phyloP scores from a whole-genome alignment of 2,797 vertebrate species.

The Sardinella longiceps region DNA sequence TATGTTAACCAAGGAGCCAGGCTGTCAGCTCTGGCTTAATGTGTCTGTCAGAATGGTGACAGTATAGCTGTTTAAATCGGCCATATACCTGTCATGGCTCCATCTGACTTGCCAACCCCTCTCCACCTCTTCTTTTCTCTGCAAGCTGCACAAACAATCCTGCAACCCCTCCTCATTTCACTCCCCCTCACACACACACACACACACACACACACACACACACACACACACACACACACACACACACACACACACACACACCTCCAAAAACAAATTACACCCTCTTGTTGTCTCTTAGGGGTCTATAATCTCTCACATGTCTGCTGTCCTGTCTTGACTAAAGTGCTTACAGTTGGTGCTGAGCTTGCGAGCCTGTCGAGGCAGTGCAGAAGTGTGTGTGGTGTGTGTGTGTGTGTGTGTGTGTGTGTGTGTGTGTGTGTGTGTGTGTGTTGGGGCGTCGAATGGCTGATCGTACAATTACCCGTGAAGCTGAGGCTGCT shows the following conservation, averaged over 20 bases:
- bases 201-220: no score
- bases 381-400: not conserved
- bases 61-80: slow-evolving; percentile 32
- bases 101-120: not conserved
- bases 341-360: not conserved
- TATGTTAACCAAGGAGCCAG: slow-evolving; percentile 33
- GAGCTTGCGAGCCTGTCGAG: not conserved
- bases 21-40: slow-evolving; percentile 31
- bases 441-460: not conserved
- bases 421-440: not conserved
- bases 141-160: not conserved
- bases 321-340: not conserved
- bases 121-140: not conserved
- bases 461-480: not conserved
- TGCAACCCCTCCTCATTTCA: not conserved
- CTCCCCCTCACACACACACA: no score
- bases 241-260: not conserved
- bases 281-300: not conserved
- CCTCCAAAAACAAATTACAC: not conserved
- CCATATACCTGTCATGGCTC: not conserved
- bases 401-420: not conserved
- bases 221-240: no score
- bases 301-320: not conserved
- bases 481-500: not conserved
- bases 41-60: slow-evolving; percentile 39